Evolutionary conservation across 2,888 invertebrate genomes (phyloP).

Genomic region (Ormyrus rosae): DNA sequence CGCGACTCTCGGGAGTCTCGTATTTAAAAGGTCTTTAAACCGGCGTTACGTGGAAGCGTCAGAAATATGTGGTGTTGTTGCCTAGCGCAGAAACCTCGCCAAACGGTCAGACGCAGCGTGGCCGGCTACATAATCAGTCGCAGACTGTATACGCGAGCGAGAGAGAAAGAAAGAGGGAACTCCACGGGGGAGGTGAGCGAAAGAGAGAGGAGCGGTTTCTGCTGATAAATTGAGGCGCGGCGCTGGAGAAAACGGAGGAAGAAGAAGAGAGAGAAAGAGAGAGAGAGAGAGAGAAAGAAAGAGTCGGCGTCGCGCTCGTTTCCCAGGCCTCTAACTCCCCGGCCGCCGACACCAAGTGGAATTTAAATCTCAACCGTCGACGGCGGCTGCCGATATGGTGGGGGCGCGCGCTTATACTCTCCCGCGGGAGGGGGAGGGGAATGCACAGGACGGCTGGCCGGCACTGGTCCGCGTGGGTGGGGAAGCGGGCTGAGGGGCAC

Average conservation of each 20-base stretch:
- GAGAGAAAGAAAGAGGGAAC: not conserved
- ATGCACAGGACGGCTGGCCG: not conserved
- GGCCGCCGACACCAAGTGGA: constrained; percentile 63
- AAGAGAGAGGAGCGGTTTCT: constrained; percentile 23
- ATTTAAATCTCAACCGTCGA: constrained; percentile 76
- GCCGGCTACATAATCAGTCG: constrained; percentile 32
- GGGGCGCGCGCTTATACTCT: constrained; percentile 40
- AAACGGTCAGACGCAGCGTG: constrained; percentile 37
- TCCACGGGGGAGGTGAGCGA: not conserved
- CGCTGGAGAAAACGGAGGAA: constrained; percentile 31
- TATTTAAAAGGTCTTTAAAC: constrained; percentile 43
- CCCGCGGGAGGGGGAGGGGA: constrained; percentile 12
- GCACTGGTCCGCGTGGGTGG: not conserved
- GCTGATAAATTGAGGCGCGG: constrained; percentile 51
- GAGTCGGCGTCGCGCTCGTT: constrained; percentile 47
- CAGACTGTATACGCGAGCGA: constrained; percentile 6
- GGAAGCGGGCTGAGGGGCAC: not conserved
- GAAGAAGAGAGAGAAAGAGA: constrained; percentile 34
- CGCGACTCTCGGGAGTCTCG: not conserved
- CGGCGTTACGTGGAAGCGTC: constrained; percentile 19
- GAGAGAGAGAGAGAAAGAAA: constrained; percentile 35
- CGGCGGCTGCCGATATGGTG: constrained; percentile 63
- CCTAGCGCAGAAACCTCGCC: constrained; percentile 18
- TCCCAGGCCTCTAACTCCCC: constrained; percentile 46
- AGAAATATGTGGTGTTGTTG: constrained; percentile 15